Evolutionary conservation across 1,140 invertebrate species (phyloP).

Genomic region (Acarapis woodi): DNA sequence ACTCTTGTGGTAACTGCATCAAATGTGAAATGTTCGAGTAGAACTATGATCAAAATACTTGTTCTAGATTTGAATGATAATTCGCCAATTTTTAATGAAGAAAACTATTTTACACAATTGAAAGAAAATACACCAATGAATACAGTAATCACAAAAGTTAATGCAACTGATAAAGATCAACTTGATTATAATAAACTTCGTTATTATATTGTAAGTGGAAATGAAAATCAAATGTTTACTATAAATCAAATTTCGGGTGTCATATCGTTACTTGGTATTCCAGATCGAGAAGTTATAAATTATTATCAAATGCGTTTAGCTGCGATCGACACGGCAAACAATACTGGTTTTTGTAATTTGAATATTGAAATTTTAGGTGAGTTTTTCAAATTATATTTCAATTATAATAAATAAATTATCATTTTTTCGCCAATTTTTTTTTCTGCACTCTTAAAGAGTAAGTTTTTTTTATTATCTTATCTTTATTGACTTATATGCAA

Average conservation of each 20-base stretch:
- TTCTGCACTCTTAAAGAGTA: too few species aligned
- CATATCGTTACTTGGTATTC: constrained; percentile 12
- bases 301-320: constrained; percentile 12
- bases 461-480: too few species aligned
- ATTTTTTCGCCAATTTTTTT: too few species aligned
- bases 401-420: too few species aligned
- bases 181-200: constrained; percentile 12
- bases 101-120: constrained; percentile 13
- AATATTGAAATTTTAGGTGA: constrained; percentile 18
- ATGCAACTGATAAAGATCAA: constrained; percentile 14
- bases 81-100: constrained; percentile 41
- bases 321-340: constrained; percentile 14
- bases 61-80: constrained; percentile 41
- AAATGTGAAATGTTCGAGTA: constrained; percentile 13
- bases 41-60: constrained; percentile 12
- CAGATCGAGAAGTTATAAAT: constrained; percentile 13
- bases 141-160: constrained; percentile 13
- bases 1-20: constrained; percentile 13
- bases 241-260: constrained; percentile 14
- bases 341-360: constrained; percentile 17
- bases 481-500: too few species aligned
- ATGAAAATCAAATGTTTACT: constrained; percentile 12
- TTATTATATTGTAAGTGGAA: constrained; percentile 14
- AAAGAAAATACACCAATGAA: constrained; percentile 14
- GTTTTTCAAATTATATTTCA: constrained; percentile 14